Evolutionary conservation across 2,888 invertebrate species (phyloP).

Genomic region (Lutraria lutraria): DNA sequence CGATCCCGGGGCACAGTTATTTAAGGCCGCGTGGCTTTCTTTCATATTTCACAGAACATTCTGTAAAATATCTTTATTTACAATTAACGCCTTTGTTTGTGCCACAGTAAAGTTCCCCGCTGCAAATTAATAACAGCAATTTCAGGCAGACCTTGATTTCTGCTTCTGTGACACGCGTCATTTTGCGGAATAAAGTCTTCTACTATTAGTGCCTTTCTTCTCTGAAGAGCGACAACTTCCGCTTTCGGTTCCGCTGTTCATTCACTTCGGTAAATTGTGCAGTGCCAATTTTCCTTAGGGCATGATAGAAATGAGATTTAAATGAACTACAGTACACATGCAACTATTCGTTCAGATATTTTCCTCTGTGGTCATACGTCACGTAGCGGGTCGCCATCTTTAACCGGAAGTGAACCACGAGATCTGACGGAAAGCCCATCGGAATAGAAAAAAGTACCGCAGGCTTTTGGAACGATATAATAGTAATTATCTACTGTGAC

Average conservation of each 20-base stretch:
- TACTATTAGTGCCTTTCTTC: constrained; percentile 69
- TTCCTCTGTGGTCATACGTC: constrained; percentile 34
- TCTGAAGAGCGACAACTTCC: constrained; percentile 68
- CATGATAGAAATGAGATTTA: constrained; percentile 67
- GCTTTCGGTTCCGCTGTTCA: constrained; percentile 65
- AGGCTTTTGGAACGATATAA: constrained; percentile 30
- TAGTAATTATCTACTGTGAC: constrained; percentile 37
- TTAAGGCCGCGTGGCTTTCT: constrained; percentile 40
- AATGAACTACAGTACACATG: constrained; percentile 64
- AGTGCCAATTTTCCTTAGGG: constrained; percentile 65
- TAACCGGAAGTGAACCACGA: constrained; percentile 65
- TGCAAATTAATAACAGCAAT: constrained; percentile 60
- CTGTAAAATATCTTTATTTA: constrained; percentile 64
- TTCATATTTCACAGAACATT: constrained; percentile 43
- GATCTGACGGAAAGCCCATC: constrained; percentile 53
- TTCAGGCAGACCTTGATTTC: constrained; percentile 37
- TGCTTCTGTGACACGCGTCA: constrained; percentile 47
- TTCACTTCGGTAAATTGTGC: constrained; percentile 70
- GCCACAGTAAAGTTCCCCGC: constrained; percentile 46
- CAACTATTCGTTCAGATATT: constrained; percentile 50
- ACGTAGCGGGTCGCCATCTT: constrained; percentile 60
- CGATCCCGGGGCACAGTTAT: constrained; percentile 51
- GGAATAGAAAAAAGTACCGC: constrained; percentile 38
- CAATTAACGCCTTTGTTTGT: constrained; percentile 68
- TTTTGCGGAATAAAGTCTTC: constrained; percentile 59